Base-by-base conservation (phyloP, 2,888 invertebrate genomes). In the Ectemnius cavifrons region DNA sequence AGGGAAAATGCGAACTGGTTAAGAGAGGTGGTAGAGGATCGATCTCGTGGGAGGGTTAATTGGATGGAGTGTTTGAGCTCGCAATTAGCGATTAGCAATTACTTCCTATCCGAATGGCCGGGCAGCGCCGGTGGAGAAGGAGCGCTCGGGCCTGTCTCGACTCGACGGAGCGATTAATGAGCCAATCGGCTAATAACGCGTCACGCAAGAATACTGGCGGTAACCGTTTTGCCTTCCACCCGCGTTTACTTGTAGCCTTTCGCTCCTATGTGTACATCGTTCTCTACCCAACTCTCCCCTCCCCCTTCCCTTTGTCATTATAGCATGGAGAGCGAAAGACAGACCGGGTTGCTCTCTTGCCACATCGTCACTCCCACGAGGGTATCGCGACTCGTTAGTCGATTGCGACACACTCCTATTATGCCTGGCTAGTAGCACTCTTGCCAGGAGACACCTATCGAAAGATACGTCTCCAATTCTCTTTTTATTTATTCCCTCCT, bases 81-180 rank as follows among this genome's bases (percentile, higher is more conserved):
- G 90, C 88, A 90, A 90, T 90, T 90, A 89, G 89, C 86, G 90
- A 90, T 90, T 90, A 88, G 89, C 89, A 90, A 90, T 90, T 89
- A 90, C 89, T 88, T 84, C 80, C 79, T 84, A 78, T 78, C 75
- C 72, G 68, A 80, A 69, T 71, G 73, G 75, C 49, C 20, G 67
- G 67, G 70, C 56, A 63, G 37, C 70, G 58, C 45, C 49, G 23
- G 16, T n/a, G 45, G 5, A 20, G 52, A 27, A 0, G 20, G 57
- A 82, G 82, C 84, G 81, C 79, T 83, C 81, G 86, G 82, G 18
- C 47, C 83, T 84, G 88, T 88, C 84, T 87, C 87, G 86, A 77
- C 82, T 78, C 90, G 89, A 82, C 88, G 88, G 89, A 90, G 89
- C 90, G 90, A 90, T 90, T 90, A 90, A 90, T 90, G 88, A 88